A percentile compares a stretch with the other conserved stretches of the same genome.
These are phyloP conservation scores for Lamellibrachia satsuma DNA, from an alignment of 2,888 invertebrate species.

Conservation along the genomic window DNA sequence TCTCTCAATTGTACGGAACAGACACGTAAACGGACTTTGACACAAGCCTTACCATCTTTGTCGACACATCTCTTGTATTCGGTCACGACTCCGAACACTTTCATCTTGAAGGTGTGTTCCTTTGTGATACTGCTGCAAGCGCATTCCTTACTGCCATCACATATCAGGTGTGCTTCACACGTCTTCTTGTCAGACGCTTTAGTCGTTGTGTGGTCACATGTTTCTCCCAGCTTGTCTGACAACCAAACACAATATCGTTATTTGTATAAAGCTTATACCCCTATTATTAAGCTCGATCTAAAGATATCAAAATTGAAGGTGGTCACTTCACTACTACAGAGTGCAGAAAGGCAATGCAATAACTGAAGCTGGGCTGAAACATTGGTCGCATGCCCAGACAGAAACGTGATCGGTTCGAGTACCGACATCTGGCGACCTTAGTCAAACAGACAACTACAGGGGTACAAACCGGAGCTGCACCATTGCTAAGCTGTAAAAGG, in stretches of 20 bases:
- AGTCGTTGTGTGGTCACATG: neutral
- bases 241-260: neutral
- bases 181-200: neutral
- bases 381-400: neutral
- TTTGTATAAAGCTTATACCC: neutral
- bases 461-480: neutral
- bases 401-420: neutral
- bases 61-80: neutral
- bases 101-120: neutral
- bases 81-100: neutral
- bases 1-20: too few species aligned
- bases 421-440: neutral
- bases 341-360: neutral
- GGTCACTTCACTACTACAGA: neutral
- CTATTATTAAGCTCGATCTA: neutral
- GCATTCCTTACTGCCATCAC: neutral
- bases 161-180: neutral
- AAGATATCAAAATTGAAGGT: neutral
- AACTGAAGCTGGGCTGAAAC: neutral
- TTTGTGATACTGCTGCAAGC: neutral
- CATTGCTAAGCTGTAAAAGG: neutral
- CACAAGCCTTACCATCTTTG: neutral
- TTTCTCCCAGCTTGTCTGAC: neutral
- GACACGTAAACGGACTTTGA: too few species aligned
- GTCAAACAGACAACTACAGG: neutral